These are phyloP conservation scores for Drosophila orosa DNA, from an alignment of 1,140 invertebrate genomes.

Conservation along the genomic window DNA sequence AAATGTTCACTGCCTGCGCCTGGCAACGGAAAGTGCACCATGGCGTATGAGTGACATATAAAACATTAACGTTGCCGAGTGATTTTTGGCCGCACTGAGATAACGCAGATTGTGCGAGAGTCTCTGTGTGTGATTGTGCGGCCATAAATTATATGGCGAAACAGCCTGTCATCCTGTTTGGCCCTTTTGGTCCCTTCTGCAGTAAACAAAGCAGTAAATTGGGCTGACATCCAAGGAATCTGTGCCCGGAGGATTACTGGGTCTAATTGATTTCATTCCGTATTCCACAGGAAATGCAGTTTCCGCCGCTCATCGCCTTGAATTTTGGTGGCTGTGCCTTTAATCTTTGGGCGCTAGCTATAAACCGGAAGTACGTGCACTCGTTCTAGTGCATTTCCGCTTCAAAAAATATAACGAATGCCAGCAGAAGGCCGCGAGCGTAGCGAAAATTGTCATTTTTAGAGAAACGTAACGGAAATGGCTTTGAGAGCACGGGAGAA, in stretches of 20 bases:
- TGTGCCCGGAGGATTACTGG: constrained; percentile 5
- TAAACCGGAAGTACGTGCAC: constrained; percentile 65
- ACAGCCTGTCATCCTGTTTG: constrained; percentile 40
- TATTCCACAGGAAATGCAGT: constrained; percentile 49
- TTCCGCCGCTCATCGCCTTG: constrained; percentile 52
- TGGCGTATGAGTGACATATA: constrained; percentile 74
- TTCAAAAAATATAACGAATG: constrained; percentile 40
- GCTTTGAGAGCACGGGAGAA: constrained; percentile 15
- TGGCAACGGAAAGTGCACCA: constrained; percentile 59
- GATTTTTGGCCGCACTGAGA: constrained; percentile 37
- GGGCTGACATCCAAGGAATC: constrained; percentile 9
- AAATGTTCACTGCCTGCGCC: constrained; percentile 39
- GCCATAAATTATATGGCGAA: constrained; percentile 65
- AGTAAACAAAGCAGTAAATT: constrained; percentile 66
- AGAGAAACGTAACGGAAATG: constrained; percentile 52
- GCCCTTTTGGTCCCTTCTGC: background rate
- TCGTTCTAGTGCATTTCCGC: constrained; percentile 74
- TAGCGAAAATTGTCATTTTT: constrained; percentile 61
- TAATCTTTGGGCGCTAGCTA: constrained; percentile 18
- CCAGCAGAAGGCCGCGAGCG: constrained; percentile 36
- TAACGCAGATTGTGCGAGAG: constrained; percentile 12
- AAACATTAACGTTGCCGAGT: constrained; percentile 71
- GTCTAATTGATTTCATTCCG: constrained; percentile 64
- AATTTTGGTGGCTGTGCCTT: constrained; percentile 36
- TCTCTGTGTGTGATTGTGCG: constrained; percentile 1